phyloP scores from a whole-genome alignment of 2,113 vertebrate genomes.

The Menidia beryllina region DNA sequence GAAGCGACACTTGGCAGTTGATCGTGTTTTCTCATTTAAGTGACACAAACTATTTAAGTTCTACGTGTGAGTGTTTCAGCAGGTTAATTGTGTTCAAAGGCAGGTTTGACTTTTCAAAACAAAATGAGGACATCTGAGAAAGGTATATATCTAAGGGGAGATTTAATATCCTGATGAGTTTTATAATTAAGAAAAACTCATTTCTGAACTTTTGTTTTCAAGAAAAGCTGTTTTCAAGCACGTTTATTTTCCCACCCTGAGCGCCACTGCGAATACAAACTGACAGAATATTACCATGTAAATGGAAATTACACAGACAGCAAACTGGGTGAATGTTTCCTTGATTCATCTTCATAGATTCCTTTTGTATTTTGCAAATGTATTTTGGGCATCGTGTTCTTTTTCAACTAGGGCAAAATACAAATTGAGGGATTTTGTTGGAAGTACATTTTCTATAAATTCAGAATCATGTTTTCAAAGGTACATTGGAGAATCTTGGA shows the following conservation, averaged over 20 bases:
- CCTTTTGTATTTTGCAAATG: slow-evolving; percentile 5
- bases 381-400: slow-evolving; percentile 28
- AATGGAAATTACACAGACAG: slow-evolving; percentile 51
- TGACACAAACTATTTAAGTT: slow-evolving; percentile 37
- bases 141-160: background rate
- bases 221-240: slow-evolving; percentile 44
- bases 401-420: slow-evolving; percentile 10
- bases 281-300: slow-evolving; percentile 61
- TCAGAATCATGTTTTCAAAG: background rate
- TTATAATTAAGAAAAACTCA: slow-evolving; percentile 29
- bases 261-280: slow-evolving; percentile 40
- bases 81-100: slow-evolving; percentile 37
- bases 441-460: background rate
- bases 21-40: slow-evolving; percentile 34
- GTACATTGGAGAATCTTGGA: background rate
- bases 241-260: slow-evolving; percentile 27
- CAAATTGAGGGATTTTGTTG: background rate
- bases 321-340: slow-evolving; percentile 44
- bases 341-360: slow-evolving; percentile 34
- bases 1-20: slow-evolving; percentile 21
- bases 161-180: background rate
- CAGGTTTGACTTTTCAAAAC: slow-evolving; percentile 32
- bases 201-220: slow-evolving; percentile 43
- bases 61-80: slow-evolving; percentile 32
- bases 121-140: slow-evolving; percentile 24